Percentiles rank a stretch among this genome's conserved stretches.
phyloP scores from a whole-genome alignment of 2,888 invertebrate genomes.

The Baccha elongata region DNA sequence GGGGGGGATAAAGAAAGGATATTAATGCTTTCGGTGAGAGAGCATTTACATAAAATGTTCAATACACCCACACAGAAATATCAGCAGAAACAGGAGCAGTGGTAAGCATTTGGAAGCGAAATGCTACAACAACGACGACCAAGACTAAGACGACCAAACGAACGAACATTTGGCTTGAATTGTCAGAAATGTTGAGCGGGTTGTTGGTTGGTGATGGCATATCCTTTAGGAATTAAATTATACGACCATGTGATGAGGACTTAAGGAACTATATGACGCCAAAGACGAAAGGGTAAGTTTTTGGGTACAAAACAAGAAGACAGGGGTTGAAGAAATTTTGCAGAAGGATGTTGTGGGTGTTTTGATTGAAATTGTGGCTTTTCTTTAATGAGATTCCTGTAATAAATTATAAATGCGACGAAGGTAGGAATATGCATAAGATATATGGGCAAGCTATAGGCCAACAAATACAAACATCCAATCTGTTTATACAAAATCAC shows the following conservation, averaged over 20 bases:
- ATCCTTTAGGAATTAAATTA: conserved; percentile 72
- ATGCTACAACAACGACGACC: conserved; percentile 17
- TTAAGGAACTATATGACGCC: conserved; percentile 62
- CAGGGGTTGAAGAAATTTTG: conserved; percentile 50
- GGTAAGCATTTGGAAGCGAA: conserved; percentile 57
- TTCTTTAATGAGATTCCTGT: conserved; percentile 75
- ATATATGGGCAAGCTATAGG: conserved; percentile 62
- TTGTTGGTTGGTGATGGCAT: conserved; percentile 70
- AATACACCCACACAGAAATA: conserved; percentile 45
- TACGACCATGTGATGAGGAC: conserved; percentile 73
- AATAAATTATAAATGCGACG: conserved; percentile 75
- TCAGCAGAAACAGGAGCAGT: conserved; percentile 14
- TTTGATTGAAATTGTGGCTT: conserved; percentile 75
- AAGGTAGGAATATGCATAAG: conserved; percentile 74
- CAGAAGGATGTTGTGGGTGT: conserved; percentile 74
- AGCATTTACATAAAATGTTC: conserved; percentile 72
- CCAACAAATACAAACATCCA: conserved; percentile 52
- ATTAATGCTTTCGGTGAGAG: conserved; percentile 66
- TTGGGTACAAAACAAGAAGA: conserved; percentile 20
- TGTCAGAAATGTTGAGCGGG: conserved; percentile 64
- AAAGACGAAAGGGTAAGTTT: conserved; percentile 65
- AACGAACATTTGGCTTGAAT: conserved; percentile 67
- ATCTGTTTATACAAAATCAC: conserved; percentile 39
- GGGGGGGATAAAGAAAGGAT: conserved; percentile 65
- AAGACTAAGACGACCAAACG: conserved; percentile 43